Conservation (phyloP, 1,140 invertebrate species). For the Vanessa tameamea region DNA sequence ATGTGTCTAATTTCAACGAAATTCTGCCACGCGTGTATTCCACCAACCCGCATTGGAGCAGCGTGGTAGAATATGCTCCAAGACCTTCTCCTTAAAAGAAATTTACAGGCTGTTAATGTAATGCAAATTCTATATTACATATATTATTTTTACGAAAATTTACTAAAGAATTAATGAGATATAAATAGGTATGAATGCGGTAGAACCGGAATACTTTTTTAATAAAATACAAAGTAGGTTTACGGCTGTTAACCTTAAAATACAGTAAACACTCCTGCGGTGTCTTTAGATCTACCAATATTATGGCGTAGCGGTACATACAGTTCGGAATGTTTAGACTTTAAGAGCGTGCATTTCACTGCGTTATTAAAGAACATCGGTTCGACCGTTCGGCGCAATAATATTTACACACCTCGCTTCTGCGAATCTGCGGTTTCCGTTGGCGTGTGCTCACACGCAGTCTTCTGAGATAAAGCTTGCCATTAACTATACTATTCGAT, state of each 20-base stretch:
- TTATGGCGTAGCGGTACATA: slow-evolving; percentile 3
- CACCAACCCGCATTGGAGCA: no score
- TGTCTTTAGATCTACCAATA: slow-evolving; percentile 3
- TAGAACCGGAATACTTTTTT: no score
- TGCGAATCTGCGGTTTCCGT: slow-evolving; percentile 63
- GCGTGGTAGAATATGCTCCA: no score
- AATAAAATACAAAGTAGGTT: neutral
- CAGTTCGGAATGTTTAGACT: slow-evolving; percentile 1
- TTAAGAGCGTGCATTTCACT: neutral
- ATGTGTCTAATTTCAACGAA: no score
- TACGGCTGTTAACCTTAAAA: neutral
- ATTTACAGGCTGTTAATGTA: no score
- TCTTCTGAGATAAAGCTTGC: slow-evolving; percentile 11
- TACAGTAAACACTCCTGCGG: neutral
- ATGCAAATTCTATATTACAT: no score
- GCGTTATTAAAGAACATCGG: slow-evolving; percentile 19
- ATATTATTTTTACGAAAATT: no score
- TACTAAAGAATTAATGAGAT: no score
- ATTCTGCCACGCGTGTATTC: no score
- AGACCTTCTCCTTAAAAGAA: no score
- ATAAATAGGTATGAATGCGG: no score
- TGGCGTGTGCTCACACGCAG: slow-evolving; percentile 5
- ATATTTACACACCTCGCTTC: slow-evolving; percentile 61
- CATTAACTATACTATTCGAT: slow-evolving; percentile 3
- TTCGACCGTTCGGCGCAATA: slow-evolving; percentile 41